These are phyloP conservation scores for Tiaroga cobitis DNA, from an alignment of 2,797 vertebrate species.

Conservation along the genomic window DNA sequence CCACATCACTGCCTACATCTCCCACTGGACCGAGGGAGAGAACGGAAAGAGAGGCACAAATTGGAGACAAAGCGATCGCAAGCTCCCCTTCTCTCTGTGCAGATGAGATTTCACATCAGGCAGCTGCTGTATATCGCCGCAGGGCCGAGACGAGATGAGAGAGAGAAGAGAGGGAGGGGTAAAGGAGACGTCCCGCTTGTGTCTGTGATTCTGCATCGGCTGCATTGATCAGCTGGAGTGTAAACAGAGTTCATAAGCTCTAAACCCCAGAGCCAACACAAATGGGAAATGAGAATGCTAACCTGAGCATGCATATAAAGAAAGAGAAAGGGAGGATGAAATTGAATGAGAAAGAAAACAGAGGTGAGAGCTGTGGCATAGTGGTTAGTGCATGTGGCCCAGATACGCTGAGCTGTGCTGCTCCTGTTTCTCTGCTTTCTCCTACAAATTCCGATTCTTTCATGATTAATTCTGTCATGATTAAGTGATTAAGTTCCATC, in stretches of 20 bases:
- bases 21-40: slow-evolving; percentile 8
- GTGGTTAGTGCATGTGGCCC: neutral
- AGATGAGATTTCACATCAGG: slow-evolving; percentile 41
- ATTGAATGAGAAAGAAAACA: slow-evolving; percentile 1
- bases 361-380: neutral
- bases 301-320: neutral
- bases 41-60: slow-evolving; percentile 27
- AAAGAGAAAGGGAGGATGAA: neutral
- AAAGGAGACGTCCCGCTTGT: slow-evolving; percentile 27
- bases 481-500: neutral
- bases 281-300: slow-evolving; percentile 30
- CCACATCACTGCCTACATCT: slow-evolving; percentile 37
- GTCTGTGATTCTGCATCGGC: slow-evolving; percentile 43
- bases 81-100: neutral
- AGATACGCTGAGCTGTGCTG: neutral
- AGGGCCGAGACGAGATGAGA: slow-evolving; percentile 12
- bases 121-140: slow-evolving; percentile 25
- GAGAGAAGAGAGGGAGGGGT: neutral
- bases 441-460: neutral
- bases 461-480: neutral
- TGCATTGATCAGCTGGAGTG: slow-evolving; percentile 36
- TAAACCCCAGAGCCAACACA: slow-evolving; percentile 20
- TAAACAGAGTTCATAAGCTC: slow-evolving; percentile 45
- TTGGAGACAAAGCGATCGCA: slow-evolving; percentile 38
- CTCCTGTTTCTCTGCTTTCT: neutral